Evolutionary conservation across 2,113 vertebrate genomes (phyloP), one percentile per base, ranked within the genome.

Genomic region (Phoxinus phoxinus): DNA sequence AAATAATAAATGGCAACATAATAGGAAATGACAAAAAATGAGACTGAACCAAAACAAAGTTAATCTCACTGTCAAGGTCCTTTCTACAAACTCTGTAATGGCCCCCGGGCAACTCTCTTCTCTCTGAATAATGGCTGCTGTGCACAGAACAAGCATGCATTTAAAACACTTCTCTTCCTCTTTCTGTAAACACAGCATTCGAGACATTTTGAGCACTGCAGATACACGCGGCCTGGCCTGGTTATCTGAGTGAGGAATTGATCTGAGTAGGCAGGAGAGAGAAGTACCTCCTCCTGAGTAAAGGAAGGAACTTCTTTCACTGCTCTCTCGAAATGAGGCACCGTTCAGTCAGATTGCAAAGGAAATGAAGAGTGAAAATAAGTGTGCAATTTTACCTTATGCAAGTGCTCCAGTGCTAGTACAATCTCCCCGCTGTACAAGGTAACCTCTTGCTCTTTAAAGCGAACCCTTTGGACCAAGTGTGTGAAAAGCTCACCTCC

Each of bases 401-500:
- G 97, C 41, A 99, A 95, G 89, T 99, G 98, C 84, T 99, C 98
- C 12, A 99, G 94, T 21, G 97, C 98, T 86, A 97, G 92, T 84
- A 97, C 97, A 0, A 98, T 97, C 94, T 99, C 98, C 58, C 98
- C 98, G 19, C 96, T 97, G 89, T 98, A 99, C 91, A 98, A 94
- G 44, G 95, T 96, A 27, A 98, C 98, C 89, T 98, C 97, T 37
- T 93, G 94, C 91, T 99, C 98, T 91, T 96, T 97, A 91, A 99
- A 99, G 86, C 94, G 96, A 83, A 98, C 98, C 94, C 97, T 95
- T 91, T 99, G 98, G 88, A 98, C 98, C 94, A 99, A 95, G 90
- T 99, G 98, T 85, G 98, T 99, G 94, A 99, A 99, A 88, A 99
- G 95, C 91, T 99, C 98, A 74, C 98, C 98, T 80, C 98, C 98